Evolutionary conservation across 2,113 vertebrate species (phyloP).

Genomic region (Myrmophylax atrothorax): DNA sequence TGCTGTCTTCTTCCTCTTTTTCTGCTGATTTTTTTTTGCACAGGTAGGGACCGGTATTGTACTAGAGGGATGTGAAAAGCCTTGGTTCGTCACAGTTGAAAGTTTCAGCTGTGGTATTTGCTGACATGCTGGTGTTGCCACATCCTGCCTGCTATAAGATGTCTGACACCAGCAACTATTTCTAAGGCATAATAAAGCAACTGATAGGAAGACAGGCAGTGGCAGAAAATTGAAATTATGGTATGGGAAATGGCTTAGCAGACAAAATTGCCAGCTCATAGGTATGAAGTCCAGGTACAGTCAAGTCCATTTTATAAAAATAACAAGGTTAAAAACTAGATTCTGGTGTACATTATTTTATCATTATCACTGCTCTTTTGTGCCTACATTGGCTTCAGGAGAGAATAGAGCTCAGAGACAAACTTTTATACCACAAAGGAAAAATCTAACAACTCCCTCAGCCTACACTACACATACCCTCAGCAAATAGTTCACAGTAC

Average conservation of each 20-base stretch:
- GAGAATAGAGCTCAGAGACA: neutral
- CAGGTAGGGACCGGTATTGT: neutral
- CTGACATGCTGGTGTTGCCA: neutral
- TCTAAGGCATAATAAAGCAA: neutral
- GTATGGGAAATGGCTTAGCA: neutral
- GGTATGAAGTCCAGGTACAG: neutral
- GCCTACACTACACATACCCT: neutral
- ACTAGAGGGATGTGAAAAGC: neutral
- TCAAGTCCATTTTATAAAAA: neutral
- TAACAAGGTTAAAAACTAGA: neutral
- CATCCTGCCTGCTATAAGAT: rapidly evolving
- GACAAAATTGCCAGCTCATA: neutral
- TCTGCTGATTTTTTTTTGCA: neutral
- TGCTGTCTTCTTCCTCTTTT: neutral
- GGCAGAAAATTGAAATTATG: neutral
- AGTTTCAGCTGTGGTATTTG: neutral
- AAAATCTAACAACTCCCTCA: neutral
- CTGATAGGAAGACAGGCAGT: neutral
- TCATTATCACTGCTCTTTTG: neutral
- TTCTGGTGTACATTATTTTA: neutral
- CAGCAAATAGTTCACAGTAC: neutral
- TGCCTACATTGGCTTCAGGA: neutral
- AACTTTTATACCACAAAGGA: neutral
- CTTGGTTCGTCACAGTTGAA: neutral
- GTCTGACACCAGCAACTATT: neutral